These are phyloP conservation scores for Sebastes reedi DNA, from an alignment of 2,797 vertebrate genomes.

Conservation along the genomic window DNA sequence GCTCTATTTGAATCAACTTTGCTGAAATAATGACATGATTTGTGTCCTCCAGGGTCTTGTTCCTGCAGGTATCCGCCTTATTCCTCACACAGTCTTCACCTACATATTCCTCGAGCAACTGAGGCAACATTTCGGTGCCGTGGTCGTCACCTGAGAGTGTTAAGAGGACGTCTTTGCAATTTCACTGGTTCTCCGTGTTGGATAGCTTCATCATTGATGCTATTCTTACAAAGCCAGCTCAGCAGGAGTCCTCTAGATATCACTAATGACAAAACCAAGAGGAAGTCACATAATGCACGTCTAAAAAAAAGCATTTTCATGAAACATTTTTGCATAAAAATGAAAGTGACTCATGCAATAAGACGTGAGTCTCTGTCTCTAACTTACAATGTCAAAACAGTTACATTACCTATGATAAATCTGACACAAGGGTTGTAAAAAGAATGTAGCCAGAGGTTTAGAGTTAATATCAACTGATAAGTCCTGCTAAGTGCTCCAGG, in stretches of 20 bases:
- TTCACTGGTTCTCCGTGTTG: background rate
- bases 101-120: conserved; percentile 90
- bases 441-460: background rate
- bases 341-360: background rate
- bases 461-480: background rate
- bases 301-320: background rate
- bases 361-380: background rate
- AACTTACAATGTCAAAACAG: background rate
- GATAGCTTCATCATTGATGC: background rate
- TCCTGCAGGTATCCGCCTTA: conserved; percentile 84
- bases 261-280: background rate
- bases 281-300: background rate
- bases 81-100: conserved; percentile 87
- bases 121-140: conserved; percentile 83
- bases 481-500: background rate
- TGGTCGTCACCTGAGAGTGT: conserved; percentile 65
- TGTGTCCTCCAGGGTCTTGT: conserved; percentile 57
- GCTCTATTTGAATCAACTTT: background rate
- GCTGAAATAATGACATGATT: background rate
- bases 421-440: background rate
- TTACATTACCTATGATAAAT: background rate
- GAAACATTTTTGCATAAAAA: background rate
- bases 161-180: background rate
- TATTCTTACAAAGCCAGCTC: background rate
- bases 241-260: background rate